A percentile compares a stretch with the other conserved stretches of the same genome.
Evolutionary conservation across 2,113 vertebrate species (phyloP).

Genomic region (Dermatemys mawii): DNA sequence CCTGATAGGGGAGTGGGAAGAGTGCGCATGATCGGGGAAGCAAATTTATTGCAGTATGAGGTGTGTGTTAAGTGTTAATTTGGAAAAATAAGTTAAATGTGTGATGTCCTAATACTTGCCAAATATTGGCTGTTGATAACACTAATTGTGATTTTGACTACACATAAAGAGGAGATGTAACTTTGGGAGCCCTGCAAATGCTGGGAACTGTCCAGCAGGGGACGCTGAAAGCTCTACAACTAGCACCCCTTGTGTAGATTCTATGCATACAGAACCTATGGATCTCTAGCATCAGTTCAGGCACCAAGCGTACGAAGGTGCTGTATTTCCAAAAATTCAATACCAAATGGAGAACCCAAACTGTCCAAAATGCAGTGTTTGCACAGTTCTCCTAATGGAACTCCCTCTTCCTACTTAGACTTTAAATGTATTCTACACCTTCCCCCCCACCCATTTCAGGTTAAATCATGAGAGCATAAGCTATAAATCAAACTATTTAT

Average conservation of each 20-base stretch:
- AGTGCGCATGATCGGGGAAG: neutral
- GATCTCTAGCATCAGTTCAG: accelerated
- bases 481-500: neutral
- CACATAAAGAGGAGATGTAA: neutral
- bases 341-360: neutral
- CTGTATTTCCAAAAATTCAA: neutral
- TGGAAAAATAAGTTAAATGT: neutral
- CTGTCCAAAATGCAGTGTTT: neutral
- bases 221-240: slow-evolving; percentile 43
- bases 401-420: neutral
- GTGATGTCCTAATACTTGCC: neutral
- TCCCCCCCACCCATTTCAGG: neutral
- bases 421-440: neutral
- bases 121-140: slow-evolving; percentile 6
- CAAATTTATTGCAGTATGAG: neutral
- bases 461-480: neutral
- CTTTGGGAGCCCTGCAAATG: neutral
- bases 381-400: slow-evolving; percentile 3
- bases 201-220: slow-evolving; percentile 37
- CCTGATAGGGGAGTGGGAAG: neutral
- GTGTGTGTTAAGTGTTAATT: neutral
- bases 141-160: neutral
- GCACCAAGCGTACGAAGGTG: neutral
- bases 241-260: neutral
- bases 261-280: neutral